These are phyloP conservation scores for Columba livia DNA, from an alignment of 2,113 vertebrate species.

Conservation along the genomic window DNA sequence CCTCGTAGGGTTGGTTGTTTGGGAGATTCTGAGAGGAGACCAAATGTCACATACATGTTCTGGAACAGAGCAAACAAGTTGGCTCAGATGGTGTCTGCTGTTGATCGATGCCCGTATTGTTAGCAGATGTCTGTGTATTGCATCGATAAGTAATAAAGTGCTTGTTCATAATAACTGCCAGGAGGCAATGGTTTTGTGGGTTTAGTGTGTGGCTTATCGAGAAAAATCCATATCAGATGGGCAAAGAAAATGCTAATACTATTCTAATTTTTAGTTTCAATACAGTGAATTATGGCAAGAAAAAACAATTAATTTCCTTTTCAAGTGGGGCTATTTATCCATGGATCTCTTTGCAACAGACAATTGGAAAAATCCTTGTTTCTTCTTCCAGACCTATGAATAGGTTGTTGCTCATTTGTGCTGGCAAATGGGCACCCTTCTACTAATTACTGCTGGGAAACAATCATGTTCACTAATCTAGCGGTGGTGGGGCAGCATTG, in stretches of 20 bases:
- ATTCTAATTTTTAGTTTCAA: background rate
- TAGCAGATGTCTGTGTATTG: conserved; percentile 31
- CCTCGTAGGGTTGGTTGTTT: background rate
- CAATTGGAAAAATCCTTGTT: background rate
- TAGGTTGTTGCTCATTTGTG: background rate
- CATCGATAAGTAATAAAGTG: conserved; percentile 27
- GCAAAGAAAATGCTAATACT: background rate
- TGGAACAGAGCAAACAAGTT: background rate
- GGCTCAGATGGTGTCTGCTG: background rate
- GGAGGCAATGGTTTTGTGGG: background rate
- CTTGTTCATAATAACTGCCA: background rate
- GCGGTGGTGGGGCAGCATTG: background rate
- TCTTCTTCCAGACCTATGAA: background rate
- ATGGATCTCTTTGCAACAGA: background rate
- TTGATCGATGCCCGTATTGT: background rate
- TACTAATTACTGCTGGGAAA: background rate
- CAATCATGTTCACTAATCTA: background rate
- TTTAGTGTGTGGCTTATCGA: background rate
- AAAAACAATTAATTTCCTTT: background rate
- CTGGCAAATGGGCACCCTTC: background rate
- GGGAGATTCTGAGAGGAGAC: background rate
- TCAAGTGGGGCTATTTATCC: background rate
- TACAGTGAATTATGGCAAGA: background rate
- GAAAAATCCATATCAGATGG: background rate
- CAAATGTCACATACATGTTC: background rate